These are phyloP conservation scores for Toxostoma redivivum DNA, from an alignment of 2,113 vertebrate species.

Conservation along the genomic window DNA sequence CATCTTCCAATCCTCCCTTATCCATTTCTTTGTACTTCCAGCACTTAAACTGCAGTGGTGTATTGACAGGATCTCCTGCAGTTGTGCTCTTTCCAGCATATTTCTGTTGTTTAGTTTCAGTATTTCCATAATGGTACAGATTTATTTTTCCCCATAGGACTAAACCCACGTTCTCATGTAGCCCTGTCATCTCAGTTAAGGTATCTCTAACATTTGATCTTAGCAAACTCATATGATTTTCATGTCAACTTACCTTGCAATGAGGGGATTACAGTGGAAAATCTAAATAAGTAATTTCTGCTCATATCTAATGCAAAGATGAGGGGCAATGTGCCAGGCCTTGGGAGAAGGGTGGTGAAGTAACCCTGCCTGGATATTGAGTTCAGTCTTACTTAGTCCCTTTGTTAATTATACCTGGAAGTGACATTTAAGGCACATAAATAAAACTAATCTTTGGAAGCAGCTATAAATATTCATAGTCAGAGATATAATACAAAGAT, in stretches of 20 bases:
- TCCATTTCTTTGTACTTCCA: background rate
- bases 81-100: background rate
- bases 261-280: rapidly evolving
- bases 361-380: background rate
- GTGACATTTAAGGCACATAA: background rate
- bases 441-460: background rate
- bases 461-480: slow-evolving; percentile 8
- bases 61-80: background rate
- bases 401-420: background rate
- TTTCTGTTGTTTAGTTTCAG: background rate
- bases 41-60: background rate
- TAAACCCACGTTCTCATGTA: background rate
- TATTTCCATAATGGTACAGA: background rate
- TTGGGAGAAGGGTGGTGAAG: background rate
- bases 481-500: background rate
- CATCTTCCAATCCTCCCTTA: background rate
- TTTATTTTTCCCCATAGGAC: background rate
- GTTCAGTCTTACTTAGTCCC: background rate
- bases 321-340: background rate
- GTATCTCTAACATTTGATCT: background rate
- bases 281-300: background rate
- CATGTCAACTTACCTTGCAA: background rate
- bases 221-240: background rate
- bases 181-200: background rate
- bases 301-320: background rate